A percentile compares a stretch with the other conserved stretches of the same genome.
Evolutionary conservation across 2,113 vertebrate genomes (phyloP).

Genomic region (Alces alces): DNA sequence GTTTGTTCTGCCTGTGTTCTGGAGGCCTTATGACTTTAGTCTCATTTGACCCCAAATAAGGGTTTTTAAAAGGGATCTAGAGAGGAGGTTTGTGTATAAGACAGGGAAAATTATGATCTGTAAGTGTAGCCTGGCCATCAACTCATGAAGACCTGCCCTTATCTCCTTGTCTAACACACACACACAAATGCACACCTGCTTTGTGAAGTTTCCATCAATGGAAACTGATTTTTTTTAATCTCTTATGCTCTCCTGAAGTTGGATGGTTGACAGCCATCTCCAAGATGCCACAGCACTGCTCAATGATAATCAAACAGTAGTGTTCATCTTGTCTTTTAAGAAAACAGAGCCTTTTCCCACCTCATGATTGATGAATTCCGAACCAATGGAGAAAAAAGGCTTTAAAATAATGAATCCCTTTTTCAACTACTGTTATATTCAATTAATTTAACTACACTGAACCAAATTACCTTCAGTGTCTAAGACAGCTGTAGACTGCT

Average conservation of each 20-base stretch:
- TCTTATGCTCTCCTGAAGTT: neutral
- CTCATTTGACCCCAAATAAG: neutral
- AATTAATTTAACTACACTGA: conserved; percentile 75
- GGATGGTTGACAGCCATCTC: neutral
- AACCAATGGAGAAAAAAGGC: conserved; percentile 78
- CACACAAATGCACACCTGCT: neutral
- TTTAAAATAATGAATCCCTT: conserved; percentile 75
- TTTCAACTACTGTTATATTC: conserved; percentile 72
- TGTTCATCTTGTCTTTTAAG: conserved; percentile 45
- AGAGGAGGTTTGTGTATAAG: neutral
- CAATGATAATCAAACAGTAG: neutral
- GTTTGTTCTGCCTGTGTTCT: neutral
- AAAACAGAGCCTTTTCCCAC: conserved; percentile 49
- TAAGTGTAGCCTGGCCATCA: neutral
- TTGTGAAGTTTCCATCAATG: neutral
- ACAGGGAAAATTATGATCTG: neutral
- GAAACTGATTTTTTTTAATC: neutral
- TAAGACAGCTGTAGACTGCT: conserved; percentile 77
- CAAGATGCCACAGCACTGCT: neutral
- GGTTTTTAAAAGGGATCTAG: neutral
- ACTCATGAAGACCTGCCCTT: neutral
- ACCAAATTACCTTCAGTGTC: conserved; percentile 77
- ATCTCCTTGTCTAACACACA: neutral
- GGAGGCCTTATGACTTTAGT: neutral
- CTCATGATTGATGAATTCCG: conserved; percentile 68